Evolutionary conservation across 2,113 vertebrate species (phyloP).

Genomic region (Sclerurus mexicanus): DNA sequence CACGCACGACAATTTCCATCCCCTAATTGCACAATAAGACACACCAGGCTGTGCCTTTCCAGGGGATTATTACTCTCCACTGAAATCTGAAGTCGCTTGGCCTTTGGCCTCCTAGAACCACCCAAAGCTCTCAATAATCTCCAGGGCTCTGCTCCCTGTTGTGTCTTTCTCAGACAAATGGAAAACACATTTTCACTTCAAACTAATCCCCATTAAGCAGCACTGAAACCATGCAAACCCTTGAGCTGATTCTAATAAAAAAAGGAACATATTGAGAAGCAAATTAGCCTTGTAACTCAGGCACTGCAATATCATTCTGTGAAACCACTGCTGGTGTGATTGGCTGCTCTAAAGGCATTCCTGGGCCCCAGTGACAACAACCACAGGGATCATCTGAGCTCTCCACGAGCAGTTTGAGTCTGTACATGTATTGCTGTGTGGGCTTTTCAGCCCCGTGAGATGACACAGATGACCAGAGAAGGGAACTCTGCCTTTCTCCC

Average conservation of each 20-base stretch:
- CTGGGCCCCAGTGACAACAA: neutral
- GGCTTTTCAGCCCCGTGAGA: neutral
- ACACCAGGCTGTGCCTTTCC: conserved; percentile 1
- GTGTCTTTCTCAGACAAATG: conserved; percentile 45
- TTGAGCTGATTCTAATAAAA: conserved; percentile 11
- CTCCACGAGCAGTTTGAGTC: neutral
- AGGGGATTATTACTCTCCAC: conserved; percentile 18
- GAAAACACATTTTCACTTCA: conserved; percentile 30
- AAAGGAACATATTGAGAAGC: conserved; percentile 27
- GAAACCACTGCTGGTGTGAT: neutral
- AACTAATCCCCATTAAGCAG: neutral
- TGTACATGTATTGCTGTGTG: neutral
- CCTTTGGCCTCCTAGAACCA: conserved; percentile 55
- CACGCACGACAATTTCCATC: neutral
- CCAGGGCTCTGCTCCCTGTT: conserved; percentile 40
- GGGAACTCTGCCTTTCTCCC: neutral
- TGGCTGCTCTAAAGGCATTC: neutral
- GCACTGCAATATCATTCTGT: neutral
- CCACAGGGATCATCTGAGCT: neutral
- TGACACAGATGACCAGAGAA: neutral
- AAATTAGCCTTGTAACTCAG: conserved; percentile 22
- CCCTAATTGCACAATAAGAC: neutral
- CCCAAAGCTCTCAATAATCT: conserved; percentile 30
- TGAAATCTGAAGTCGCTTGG: neutral
- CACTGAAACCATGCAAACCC: neutral